phyloP scores from a whole-genome alignment of 2,888 invertebrate species.

The Eurytoma californica region DNA sequence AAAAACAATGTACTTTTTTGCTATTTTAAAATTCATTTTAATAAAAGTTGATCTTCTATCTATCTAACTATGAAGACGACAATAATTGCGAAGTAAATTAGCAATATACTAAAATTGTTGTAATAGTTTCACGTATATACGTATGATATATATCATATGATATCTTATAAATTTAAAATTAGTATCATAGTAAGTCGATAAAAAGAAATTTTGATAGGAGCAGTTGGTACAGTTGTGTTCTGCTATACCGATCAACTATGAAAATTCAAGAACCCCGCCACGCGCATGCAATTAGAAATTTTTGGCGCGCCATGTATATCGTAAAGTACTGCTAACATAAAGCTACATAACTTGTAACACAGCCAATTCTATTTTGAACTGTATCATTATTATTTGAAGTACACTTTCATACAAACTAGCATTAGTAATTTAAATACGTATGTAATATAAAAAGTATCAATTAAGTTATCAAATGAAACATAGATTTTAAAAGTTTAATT shows the following conservation, averaged over 20 bases:
- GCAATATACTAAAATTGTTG: not conserved
- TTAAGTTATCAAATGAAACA: too few relatives aligned
- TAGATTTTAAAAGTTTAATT: too few relatives aligned
- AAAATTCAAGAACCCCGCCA: not conserved
- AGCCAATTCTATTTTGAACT: slow-evolving; percentile 47
- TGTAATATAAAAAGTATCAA: too few relatives aligned
- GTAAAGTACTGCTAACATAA: slow-evolving; percentile 22
- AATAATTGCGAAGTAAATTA: too few relatives aligned
- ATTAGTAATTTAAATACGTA: not conserved
- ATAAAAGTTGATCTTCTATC: too few relatives aligned
- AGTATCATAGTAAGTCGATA: slow-evolving; percentile 19
- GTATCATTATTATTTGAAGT: slow-evolving; percentile 16
- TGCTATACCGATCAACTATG: slow-evolving; percentile 20
- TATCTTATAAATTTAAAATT: not conserved
- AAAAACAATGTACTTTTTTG: too few relatives aligned
- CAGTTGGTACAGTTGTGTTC: slow-evolving; percentile 24
- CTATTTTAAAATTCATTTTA: too few relatives aligned
- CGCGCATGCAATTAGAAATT: slow-evolving; percentile 1
- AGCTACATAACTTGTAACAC: slow-evolving; percentile 36
- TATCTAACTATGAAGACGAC: too few relatives aligned
- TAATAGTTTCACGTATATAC: not conserved
- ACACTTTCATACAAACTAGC: not conserved
- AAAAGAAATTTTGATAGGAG: slow-evolving; percentile 8
- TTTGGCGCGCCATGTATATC: slow-evolving; percentile 43
- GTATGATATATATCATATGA: too few relatives aligned